A percentile compares a stretch with the other conserved stretches of the same genome.
These are phyloP conservation scores for Papilio polyxenes DNA, from an alignment of 1,140 invertebrate genomes.

Conservation along the genomic window DNA sequence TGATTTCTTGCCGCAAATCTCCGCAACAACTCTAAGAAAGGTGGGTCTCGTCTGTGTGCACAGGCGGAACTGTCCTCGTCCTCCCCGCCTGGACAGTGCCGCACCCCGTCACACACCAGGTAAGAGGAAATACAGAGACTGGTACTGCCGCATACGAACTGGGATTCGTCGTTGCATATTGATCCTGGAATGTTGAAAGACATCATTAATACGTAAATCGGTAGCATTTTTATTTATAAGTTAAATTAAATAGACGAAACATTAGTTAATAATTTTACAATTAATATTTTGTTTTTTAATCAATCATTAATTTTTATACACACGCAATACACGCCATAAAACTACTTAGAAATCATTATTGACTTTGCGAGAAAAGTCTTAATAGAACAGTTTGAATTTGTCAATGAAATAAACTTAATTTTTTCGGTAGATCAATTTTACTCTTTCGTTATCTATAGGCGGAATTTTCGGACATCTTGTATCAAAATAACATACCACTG, in stretches of 20 bases:
- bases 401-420: no score
- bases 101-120: slow-evolving; percentile 82
- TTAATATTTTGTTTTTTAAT: no score
- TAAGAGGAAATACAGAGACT: slow-evolving; percentile 82
- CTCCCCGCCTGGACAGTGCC: slow-evolving; percentile 82
- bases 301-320: no score
- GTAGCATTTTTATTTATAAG: background rate
- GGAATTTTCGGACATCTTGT: background rate
- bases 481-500: slow-evolving; percentile 58
- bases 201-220: background rate
- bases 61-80: slow-evolving; percentile 69
- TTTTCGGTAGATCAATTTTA: no score
- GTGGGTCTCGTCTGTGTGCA: slow-evolving; percentile 62
- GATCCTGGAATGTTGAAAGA: slow-evolving; percentile 55
- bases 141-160: slow-evolving; percentile 68
- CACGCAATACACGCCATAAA: no score
- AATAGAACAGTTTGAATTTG: no score
- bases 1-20: slow-evolving; percentile 73
- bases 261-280: background rate
- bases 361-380: no score
- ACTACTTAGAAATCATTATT: no score
- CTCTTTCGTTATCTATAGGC: no score
- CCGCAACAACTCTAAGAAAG: slow-evolving; percentile 69
- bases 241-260: background rate
- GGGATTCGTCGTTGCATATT: slow-evolving; percentile 68